Conservation (phyloP, 2,797 vertebrate species). For the Salmo trutta region DNA sequence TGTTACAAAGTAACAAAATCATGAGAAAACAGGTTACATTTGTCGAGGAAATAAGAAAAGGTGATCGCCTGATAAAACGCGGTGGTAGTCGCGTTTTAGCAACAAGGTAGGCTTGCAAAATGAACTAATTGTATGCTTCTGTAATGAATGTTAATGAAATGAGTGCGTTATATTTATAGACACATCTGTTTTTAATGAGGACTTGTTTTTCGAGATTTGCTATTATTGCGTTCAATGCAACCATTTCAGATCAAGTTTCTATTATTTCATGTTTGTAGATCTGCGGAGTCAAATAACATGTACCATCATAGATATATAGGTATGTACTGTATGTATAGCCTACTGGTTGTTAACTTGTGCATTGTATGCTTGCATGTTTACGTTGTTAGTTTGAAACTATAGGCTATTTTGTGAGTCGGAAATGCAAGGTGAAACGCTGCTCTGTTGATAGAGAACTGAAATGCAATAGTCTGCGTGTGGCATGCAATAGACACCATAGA, state of each 20-base stretch:
- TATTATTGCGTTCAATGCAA: neutral
- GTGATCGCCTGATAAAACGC: conserved; percentile 38
- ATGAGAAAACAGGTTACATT: conserved; percentile 65
- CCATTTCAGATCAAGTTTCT: neutral
- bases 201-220: neutral
- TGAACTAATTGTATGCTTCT: conserved; percentile 3
- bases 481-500: neutral
- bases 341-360: neutral
- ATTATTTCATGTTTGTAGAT: conserved; percentile 34
- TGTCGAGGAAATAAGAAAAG: conserved; percentile 52
- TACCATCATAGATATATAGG: conserved; percentile 16
- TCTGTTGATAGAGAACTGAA: neutral
- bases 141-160: neutral
- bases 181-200: neutral
- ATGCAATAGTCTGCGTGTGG: neutral
- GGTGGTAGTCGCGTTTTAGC: conserved; percentile 20
- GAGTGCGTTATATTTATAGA: neutral
- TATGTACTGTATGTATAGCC: conserved; percentile 20
- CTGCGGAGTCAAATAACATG: conserved; percentile 28
- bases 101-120: conserved; percentile 44
- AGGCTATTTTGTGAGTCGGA: neutral
- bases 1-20: neutral
- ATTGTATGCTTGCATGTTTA: neutral
- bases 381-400: neutral
- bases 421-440: neutral